phyloP scores from a whole-genome alignment of 2,888 invertebrate species.

The Ichneumoninae sp. region DNA sequence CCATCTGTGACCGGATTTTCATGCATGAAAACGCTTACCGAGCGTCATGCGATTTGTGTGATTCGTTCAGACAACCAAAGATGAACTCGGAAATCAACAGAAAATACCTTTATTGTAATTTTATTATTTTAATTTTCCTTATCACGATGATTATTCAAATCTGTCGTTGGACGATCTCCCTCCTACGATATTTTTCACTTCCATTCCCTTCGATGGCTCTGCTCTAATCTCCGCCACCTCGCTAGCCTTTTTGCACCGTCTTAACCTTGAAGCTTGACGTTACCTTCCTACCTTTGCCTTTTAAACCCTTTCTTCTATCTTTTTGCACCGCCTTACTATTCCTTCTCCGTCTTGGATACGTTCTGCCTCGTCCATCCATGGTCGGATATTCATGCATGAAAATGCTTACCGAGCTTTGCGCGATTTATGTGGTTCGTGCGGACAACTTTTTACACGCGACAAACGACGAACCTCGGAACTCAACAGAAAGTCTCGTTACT shows the following conservation, averaged over 20 bases:
- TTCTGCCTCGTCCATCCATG: neutral
- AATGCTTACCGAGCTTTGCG: too few relatives aligned
- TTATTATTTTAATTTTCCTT: neutral
- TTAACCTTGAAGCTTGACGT: neutral
- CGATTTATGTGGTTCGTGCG: too few relatives aligned
- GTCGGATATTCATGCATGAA: too few relatives aligned
- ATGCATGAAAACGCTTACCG: too few relatives aligned
- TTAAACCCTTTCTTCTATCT: neutral
- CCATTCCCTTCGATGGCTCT: slow-evolving; percentile 6
- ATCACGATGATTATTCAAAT: neutral
- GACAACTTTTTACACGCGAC: too few relatives aligned
- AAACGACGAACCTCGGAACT: too few relatives aligned
- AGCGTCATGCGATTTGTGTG: too few relatives aligned
- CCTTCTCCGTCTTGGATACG: neutral
- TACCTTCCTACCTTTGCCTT: neutral
- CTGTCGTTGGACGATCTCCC: neutral
- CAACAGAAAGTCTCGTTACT: too few relatives aligned
- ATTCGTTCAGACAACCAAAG: too few relatives aligned
- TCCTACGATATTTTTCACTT: neutral
- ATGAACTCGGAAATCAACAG: too few relatives aligned
- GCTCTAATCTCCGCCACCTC: neutral
- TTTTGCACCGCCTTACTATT: neutral
- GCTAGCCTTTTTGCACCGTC: neutral
- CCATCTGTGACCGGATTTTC: neutral
- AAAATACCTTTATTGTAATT: too few relatives aligned